Evolutionary conservation across 2,888 invertebrate genomes (phyloP).

Genomic region (Hirudinaria manillensis): DNA sequence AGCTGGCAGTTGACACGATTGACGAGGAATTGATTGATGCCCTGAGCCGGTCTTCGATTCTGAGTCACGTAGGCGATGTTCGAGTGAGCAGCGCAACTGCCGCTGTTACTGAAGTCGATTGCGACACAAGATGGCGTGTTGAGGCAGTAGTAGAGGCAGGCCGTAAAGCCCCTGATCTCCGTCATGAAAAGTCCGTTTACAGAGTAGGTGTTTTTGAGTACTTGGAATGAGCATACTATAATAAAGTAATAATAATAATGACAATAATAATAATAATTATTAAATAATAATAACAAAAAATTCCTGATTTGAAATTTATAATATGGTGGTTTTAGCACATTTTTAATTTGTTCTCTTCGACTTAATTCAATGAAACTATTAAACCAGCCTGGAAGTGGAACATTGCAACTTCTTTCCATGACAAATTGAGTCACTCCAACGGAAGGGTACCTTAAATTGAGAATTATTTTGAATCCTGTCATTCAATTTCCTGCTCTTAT

Average conservation of each 20-base stretch:
- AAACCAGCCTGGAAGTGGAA: constrained; percentile 6
- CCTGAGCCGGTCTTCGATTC: background rate
- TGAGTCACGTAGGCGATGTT: background rate
- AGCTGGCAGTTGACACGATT: constrained; percentile 22
- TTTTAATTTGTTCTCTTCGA: too few relatives aligned
- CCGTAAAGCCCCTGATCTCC: background rate
- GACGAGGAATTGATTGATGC: constrained; percentile 9
- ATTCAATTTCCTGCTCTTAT: too few relatives aligned
- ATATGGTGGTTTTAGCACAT: background rate
- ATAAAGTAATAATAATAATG: background rate
- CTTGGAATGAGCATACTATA: constrained; percentile 22
- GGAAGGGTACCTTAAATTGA: background rate
- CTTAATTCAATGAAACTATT: background rate
- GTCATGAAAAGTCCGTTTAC: background rate
- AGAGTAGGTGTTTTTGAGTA: constrained; percentile 16
- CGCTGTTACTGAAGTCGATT: constrained; percentile 24
- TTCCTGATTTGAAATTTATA: background rate
- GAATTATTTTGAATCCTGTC: too few relatives aligned
- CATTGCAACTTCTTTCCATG: constrained; percentile 10
- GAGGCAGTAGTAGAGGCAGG: constrained; percentile 25
- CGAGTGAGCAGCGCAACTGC: constrained; percentile 9
- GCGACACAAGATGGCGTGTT: constrained; percentile 13
- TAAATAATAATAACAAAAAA: background rate
- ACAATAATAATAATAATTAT: background rate
- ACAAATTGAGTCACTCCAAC: constrained; percentile 4